These are phyloP conservation scores for Toxonevra muliebris DNA, from an alignment of 2,888 invertebrate species.

Conservation along the genomic window DNA sequence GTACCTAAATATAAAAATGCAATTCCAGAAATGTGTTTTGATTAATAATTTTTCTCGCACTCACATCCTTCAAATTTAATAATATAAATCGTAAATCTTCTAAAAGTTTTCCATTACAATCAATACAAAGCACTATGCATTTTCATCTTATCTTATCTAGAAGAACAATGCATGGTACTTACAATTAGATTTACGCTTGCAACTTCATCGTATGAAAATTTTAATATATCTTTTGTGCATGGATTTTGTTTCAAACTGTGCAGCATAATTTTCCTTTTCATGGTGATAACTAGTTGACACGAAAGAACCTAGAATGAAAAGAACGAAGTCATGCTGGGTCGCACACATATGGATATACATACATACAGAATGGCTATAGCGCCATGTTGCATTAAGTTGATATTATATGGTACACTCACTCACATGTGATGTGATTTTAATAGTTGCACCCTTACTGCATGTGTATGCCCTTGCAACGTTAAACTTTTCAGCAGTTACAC, in stretches of 20 bases:
- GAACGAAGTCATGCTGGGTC: neutral
- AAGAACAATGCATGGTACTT: neutral
- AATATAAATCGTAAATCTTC: too few relatives aligned
- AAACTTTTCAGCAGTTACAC: too few relatives aligned
- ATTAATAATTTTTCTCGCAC: too few relatives aligned
- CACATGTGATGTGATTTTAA: conserved; percentile 28
- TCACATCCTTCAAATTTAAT: too few relatives aligned
- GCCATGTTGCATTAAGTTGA: neutral
- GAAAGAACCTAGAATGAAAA: neutral
- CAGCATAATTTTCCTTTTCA: neutral
- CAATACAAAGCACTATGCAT: too few relatives aligned
- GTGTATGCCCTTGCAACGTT: neutral
- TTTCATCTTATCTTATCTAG: neutral
- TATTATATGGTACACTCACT: neutral
- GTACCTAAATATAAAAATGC: too few relatives aligned
- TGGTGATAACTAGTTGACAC: neutral
- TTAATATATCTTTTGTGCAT: too few relatives aligned
- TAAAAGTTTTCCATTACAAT: too few relatives aligned
- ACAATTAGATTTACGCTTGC: too few relatives aligned
- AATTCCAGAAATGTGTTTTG: too few relatives aligned
- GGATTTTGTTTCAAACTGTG: too few relatives aligned
- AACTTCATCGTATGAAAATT: too few relatives aligned
- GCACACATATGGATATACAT: neutral
- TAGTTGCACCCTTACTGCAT: conserved; percentile 17
- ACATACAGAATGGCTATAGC: neutral